phyloP scores from a whole-genome alignment of 2,888 invertebrate genomes.

The Carterocephalus palaemon region DNA sequence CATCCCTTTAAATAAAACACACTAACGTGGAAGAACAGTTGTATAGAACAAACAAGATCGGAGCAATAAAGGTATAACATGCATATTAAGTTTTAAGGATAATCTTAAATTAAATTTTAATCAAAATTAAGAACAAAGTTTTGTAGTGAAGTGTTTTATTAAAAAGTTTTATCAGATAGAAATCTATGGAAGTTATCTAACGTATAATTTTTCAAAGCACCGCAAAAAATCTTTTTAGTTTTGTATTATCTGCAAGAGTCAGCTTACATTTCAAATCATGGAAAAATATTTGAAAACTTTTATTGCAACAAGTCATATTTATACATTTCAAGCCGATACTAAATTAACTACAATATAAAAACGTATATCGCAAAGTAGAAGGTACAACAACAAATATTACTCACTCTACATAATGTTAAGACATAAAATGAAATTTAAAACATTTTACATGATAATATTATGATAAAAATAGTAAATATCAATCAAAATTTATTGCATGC shows the following conservation, averaged over 20 bases:
- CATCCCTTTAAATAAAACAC: slow-evolving; percentile 26
- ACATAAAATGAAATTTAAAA: slow-evolving; percentile 47
- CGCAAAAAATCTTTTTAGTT: slow-evolving; percentile 32
- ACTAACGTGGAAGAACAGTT: slow-evolving; percentile 14
- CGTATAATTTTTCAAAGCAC: slow-evolving; percentile 29
- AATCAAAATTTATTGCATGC: slow-evolving; percentile 73
- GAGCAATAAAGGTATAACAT: no score
- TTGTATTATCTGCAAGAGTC: slow-evolving; percentile 25
- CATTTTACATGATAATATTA: slow-evolving; percentile 47
- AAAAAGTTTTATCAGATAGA: slow-evolving; percentile 9
- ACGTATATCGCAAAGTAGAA: slow-evolving; percentile 49
- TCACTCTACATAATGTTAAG: slow-evolving; percentile 56
- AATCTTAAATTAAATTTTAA: no score
- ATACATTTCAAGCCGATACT: slow-evolving; percentile 51
- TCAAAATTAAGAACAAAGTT: slow-evolving; percentile 5
- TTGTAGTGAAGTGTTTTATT: slow-evolving; percentile 7
- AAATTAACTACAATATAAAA: slow-evolving; percentile 50
- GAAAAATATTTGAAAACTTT: slow-evolving; percentile 26
- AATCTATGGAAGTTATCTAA: slow-evolving; percentile 21
- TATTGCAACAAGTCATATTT: slow-evolving; percentile 49
- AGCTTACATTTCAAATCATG: slow-evolving; percentile 9
- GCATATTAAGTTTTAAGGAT: no score
- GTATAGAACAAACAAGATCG: no score
- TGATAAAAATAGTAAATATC: slow-evolving; percentile 67
- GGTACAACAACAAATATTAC: slow-evolving; percentile 62